Conservation (phyloP, 2,888 invertebrate genomes). For the Endotricha flammealis region DNA sequence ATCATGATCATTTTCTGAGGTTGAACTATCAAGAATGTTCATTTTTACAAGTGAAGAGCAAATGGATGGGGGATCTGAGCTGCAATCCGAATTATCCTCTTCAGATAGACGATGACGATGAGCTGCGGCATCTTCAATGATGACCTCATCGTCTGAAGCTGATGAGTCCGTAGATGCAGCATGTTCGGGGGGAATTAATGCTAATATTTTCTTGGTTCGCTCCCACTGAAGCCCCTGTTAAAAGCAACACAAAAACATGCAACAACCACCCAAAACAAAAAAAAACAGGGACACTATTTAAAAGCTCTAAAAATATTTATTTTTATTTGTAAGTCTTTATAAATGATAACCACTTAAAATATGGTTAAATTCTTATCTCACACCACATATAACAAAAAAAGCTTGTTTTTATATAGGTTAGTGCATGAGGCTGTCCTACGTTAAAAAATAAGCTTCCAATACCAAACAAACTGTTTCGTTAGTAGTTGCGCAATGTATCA, state of each 20-base stretch:
- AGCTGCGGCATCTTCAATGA: not conserved
- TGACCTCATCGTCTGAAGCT: not conserved
- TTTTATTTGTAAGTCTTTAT: not conserved
- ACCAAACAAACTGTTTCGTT: not conserved
- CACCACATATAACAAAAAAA: not conserved
- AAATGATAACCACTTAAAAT: not conserved
- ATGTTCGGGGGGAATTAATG: not conserved
- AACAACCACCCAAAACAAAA: not conserved
- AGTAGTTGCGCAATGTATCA: not conserved
- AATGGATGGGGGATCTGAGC: not conserved
- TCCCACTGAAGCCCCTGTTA: slow-evolving; percentile 1
- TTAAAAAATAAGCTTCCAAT: not conserved
- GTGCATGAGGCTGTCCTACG: not conserved
- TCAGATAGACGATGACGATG: not conserved
- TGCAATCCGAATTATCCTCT: not conserved
- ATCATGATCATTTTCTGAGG: slow-evolving; percentile 1
- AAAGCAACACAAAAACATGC: not conserved
- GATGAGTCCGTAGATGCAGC: not conserved
- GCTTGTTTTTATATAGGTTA: not conserved
- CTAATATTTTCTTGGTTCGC: slow-evolving; percentile 1
- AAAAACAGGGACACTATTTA: not conserved
- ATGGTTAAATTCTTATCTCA: slow-evolving; percentile 1
- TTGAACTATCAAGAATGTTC: not conserved
- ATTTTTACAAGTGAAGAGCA: not conserved
- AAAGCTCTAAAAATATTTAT: not conserved